Base-by-base conservation (phyloP, 2,113 vertebrate species). In the Sceloporus undulatus region DNA sequence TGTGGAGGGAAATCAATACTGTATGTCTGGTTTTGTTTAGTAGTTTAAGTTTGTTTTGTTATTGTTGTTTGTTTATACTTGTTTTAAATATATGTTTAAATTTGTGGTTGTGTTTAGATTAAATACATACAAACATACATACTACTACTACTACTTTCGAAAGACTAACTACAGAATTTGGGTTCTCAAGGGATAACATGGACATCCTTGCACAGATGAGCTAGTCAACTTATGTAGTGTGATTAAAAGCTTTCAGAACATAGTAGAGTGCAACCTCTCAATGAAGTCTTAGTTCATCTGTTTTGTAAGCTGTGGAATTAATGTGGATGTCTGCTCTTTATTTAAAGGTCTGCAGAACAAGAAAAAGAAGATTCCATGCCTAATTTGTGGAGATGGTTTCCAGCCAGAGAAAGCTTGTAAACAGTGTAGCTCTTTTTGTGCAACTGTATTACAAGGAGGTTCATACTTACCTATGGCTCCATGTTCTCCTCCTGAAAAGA, bases 301-400 rank as follows among this genome's bases (percentile, higher is more conserved):
- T 71, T 27, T 71, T 71, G 68, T 71, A 78, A 73, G 79, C 77
- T 79, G 56, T 4, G 68, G 14, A 13, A 18, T 88, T 90, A 42
- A 23, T 77, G 10, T 90, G 34, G 59, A 23, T 77, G 10, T 29
- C 27, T 92, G 73, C 66, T 83, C 68, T 89, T 65, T 87, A 10
- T 90, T 71, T 76, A 52, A 86, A 92, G 79, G 73, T 87, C 85
- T 73, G 23, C 4, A 29, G 25, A 84, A 62, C 62, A 77, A 79
- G 80, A 70, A 78, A 38, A 85, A 86, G 82, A 79, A 90, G 65
- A 89, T 52, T 52, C 68, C 88, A n/a, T 88, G 88, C 70, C 77
- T 91, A 77, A 18, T 90, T 83, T 90, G 82, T 89, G 84, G 76
- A 88, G 86, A 87, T 19, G 87, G 79, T 70, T 94, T 90, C 70